Conservation (phyloP, 2,113 vertebrate genomes). For the Xiphophorus maculatus region DNA sequence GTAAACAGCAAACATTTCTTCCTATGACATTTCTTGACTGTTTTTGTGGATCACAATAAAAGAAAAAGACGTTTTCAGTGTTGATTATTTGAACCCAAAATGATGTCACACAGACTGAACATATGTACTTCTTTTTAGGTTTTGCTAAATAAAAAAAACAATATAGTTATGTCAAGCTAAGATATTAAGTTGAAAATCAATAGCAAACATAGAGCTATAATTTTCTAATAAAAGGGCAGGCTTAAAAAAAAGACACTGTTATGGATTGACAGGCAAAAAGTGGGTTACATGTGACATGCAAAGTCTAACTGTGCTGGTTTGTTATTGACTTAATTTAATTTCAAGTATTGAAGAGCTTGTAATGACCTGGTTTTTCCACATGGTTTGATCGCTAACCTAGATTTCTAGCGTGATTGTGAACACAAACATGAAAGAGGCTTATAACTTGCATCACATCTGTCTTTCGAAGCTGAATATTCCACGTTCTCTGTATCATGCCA, state of each 20-base stretch:
- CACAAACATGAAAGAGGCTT: constrained; percentile 60
- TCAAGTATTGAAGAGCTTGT: constrained; percentile 43
- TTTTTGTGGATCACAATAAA: not conserved
- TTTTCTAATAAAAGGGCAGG: constrained; percentile 7
- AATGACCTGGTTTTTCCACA: constrained; percentile 63
- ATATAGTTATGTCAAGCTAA: not conserved
- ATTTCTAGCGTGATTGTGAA: constrained; percentile 34
- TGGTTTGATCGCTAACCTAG: constrained; percentile 54
- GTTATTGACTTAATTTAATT: constrained; percentile 54
- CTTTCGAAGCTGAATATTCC: constrained; percentile 34
- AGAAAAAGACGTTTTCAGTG: no score
- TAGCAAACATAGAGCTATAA: not conserved
- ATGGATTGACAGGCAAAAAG: not conserved
- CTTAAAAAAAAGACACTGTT: not conserved
- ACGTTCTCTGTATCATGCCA: constrained; percentile 20
- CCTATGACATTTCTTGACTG: not conserved
- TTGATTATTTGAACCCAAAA: not conserved
- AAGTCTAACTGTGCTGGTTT: constrained; percentile 8
- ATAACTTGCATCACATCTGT: constrained; percentile 38
- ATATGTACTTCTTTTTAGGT: not conserved
- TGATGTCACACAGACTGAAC: not conserved
- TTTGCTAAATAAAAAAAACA: not conserved
- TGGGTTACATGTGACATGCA: not conserved
- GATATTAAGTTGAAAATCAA: not conserved
- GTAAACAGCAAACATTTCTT: not conserved